A percentile compares a stretch with the other conserved stretches of the same genome.
phyloP scores from a whole-genome alignment of 1,140 invertebrate species.

The Drosophila parabipectinata region DNA sequence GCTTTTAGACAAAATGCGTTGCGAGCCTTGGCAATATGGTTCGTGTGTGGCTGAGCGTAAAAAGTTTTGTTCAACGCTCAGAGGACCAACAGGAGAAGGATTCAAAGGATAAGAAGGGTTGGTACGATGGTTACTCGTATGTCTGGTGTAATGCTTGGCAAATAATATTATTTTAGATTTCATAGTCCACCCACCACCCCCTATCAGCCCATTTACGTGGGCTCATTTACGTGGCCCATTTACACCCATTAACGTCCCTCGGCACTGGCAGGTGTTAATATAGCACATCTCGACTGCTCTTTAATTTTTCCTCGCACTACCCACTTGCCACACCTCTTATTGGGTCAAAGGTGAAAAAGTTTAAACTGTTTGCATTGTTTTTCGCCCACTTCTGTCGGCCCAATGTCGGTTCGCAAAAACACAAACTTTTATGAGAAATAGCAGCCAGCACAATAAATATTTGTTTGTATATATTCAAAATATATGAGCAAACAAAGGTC shows the following conservation, averaged over 20 bases:
- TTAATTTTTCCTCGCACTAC: constrained; percentile 14
- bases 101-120: not conserved
- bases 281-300: constrained; percentile 17
- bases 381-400: constrained; percentile 28
- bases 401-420: constrained; percentile 14
- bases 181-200: not conserved
- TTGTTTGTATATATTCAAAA: constrained; percentile 26
- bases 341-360: constrained; percentile 35
- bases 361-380: constrained; percentile 48
- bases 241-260: not conserved
- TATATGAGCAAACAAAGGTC: constrained; percentile 30
- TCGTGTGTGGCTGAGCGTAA: constrained; percentile 43
- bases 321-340: constrained; percentile 38
- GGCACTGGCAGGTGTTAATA: constrained; percentile 24
- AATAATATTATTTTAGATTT: constrained; percentile 66
- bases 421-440: constrained; percentile 53
- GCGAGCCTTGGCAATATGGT: constrained; percentile 22
- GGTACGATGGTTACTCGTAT: too few species aligned
- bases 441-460: constrained; percentile 59
- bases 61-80: constrained; percentile 47
- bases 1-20: constrained; percentile 73
- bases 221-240: too few species aligned
- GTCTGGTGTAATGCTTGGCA: constrained; percentile 30
- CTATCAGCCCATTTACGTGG: too few species aligned
- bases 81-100: not conserved